A percentile compares a stretch with the other conserved stretches of the same genome.
phyloP scores from a whole-genome alignment of 23 tunicate species.

The Styela clava region DNA sequence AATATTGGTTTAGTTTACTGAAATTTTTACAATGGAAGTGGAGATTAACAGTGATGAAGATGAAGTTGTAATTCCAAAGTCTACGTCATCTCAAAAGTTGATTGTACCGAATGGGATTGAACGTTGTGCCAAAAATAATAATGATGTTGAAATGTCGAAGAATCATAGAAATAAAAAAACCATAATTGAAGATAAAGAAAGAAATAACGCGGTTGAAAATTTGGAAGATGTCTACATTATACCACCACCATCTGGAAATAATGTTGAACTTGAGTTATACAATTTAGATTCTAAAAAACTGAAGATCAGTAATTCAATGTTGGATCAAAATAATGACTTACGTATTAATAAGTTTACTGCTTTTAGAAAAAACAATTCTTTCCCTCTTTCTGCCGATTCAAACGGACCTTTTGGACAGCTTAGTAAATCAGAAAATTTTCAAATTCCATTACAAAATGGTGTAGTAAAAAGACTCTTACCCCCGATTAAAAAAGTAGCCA shows the following conservation, averaged over 20 bases:
- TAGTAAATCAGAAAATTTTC: neutral
- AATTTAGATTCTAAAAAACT: neutral
- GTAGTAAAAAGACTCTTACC: neutral
- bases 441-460: neutral
- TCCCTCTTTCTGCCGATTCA: neutral
- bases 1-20: too few species aligned
- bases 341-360: neutral
- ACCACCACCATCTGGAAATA: neutral
- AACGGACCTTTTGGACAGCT: neutral
- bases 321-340: neutral
- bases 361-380: slow-evolving; percentile 1
- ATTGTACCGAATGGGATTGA: neutral
- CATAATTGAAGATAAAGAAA: neutral
- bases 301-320: neutral
- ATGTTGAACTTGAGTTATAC: neutral
- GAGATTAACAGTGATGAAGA: slow-evolving; percentile 14
- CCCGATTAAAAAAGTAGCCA: neutral
- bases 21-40: too few species aligned
- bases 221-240: neutral
- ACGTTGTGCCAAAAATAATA: neutral
- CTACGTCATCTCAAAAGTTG: neutral
- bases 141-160: slow-evolving; percentile 5
- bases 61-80: neutral
- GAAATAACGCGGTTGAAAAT: neutral
- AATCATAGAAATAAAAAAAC: neutral